A percentile compares a stretch with the other conserved stretches of the same genome.
Evolutionary conservation across 2,113 vertebrate genomes (phyloP).

Genomic region (human): DNA sequence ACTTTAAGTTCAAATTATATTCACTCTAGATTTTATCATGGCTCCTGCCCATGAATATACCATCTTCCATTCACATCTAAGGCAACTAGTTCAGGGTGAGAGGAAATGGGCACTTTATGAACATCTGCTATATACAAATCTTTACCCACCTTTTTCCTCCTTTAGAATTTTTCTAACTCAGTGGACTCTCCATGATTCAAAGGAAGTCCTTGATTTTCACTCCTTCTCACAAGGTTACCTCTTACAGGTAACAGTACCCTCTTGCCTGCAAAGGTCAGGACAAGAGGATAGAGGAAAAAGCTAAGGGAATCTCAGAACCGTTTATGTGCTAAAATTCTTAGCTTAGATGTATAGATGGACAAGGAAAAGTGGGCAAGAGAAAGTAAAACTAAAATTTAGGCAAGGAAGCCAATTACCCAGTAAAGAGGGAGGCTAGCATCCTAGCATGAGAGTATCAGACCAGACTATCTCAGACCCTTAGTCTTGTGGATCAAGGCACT

Average conservation of each 20-base stretch:
- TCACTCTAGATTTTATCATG: conserved; percentile 1
- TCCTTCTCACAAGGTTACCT: neutral
- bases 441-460: neutral
- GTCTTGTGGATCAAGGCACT: neutral
- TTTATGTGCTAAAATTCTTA: neutral
- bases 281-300: neutral
- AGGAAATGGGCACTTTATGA: neutral
- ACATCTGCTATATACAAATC: neutral
- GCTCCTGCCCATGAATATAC: neutral
- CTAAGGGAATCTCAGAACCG: neutral
- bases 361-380: neutral
- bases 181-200: conserved; percentile 34
- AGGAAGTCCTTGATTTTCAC: conserved; percentile 18
- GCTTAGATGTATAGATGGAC: neutral
- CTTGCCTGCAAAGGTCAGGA: neutral
- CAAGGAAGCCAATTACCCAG: neutral
- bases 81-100: neutral
- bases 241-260: neutral
- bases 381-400: neutral
- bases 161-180: conserved; percentile 13
- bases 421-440: neutral
- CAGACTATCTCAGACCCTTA: neutral
- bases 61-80: neutral
- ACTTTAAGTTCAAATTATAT: conserved; percentile 44
- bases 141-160: neutral